Evolutionary conservation across 23 tunicate genomes (phyloP).

Genomic region (Botrylloides violaceus): DNA sequence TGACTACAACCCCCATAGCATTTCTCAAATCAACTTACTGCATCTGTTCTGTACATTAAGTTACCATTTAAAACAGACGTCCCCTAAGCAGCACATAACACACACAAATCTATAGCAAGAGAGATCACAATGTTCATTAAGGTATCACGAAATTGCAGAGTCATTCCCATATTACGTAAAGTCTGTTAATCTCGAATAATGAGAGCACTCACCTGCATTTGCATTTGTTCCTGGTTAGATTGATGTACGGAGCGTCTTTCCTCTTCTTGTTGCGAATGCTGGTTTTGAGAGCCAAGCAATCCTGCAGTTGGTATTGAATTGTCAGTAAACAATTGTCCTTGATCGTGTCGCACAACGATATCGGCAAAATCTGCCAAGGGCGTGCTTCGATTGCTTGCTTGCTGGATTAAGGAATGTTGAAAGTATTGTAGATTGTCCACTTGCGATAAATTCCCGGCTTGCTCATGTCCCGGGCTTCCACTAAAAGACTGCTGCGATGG

Average conservation of each 20-base stretch:
- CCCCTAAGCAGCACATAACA: no score
- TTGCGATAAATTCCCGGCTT: neutral
- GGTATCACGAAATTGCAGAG: no score
- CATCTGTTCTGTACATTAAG: no score
- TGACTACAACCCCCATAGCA: no score
- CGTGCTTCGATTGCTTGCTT: slow-evolving; percentile 16
- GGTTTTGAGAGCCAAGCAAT: neutral
- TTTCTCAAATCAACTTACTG: no score
- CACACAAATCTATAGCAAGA: no score
- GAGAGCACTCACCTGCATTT: neutral
- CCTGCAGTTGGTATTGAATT: neutral
- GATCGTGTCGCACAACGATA: slow-evolving; percentile 19
- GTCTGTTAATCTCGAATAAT: no score
- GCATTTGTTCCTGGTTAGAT: slow-evolving; percentile 1
- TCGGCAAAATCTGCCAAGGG: slow-evolving; percentile 30
- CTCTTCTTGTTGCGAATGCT: slow-evolving; percentile 6
- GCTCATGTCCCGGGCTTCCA: slow-evolving; percentile 11
- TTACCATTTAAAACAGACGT: no score
- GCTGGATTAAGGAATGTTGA: slow-evolving; percentile 15
- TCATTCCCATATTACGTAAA: no score
- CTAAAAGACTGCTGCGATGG: neutral
- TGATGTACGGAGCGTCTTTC: no score
- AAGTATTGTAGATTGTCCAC: neutral
- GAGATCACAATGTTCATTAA: no score
- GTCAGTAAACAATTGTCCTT: slow-evolving; percentile 22